Percentiles rank a stretch among this genome's conserved stretches.
These are phyloP conservation scores for Enteromius unitaeniatus DNA, from an alignment of 2,797 vertebrate genomes.

Conservation along the genomic window DNA sequence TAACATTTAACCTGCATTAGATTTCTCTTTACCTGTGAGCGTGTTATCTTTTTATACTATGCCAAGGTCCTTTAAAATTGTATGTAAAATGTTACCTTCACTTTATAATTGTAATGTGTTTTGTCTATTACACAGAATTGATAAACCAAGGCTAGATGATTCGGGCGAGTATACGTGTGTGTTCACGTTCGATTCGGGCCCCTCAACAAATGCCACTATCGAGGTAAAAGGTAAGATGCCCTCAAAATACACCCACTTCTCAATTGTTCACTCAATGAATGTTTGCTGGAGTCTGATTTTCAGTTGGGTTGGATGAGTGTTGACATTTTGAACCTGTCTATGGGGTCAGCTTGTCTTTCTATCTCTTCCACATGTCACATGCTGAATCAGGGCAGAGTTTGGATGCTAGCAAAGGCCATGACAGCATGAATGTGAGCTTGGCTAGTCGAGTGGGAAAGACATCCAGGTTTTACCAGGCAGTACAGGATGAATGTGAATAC, in stretches of 20 bases:
- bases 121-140: constrained; percentile 79
- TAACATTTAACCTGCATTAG: constrained; percentile 22
- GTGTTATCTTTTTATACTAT: not conserved
- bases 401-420: constrained; percentile 16
- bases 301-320: constrained; percentile 18
- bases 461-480: not conserved
- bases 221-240: constrained; percentile 89
- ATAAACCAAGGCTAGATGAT: constrained; percentile 87
- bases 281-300: not conserved
- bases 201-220: constrained; percentile 90
- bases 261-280: not conserved
- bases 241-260: not conserved
- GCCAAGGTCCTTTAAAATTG: not conserved
- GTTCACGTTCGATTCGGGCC: constrained; percentile 81
- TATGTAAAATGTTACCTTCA: not conserved
- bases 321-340: not conserved
- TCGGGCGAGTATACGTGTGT: constrained; percentile 94
- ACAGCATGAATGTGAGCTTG: constrained; percentile 13
- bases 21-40: constrained; percentile 13
- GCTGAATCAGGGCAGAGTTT: constrained; percentile 28
- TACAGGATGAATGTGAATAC: not conserved
- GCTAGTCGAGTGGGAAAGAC: not conserved
- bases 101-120: not conserved
- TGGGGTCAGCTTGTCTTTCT: constrained; percentile 18
- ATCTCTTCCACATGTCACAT: constrained; percentile 21